A percentile compares a stretch with the other conserved stretches of the same genome.
phyloP scores from a whole-genome alignment of 2,797 vertebrate genomes.

The Tachyglossus aculeatus region DNA sequence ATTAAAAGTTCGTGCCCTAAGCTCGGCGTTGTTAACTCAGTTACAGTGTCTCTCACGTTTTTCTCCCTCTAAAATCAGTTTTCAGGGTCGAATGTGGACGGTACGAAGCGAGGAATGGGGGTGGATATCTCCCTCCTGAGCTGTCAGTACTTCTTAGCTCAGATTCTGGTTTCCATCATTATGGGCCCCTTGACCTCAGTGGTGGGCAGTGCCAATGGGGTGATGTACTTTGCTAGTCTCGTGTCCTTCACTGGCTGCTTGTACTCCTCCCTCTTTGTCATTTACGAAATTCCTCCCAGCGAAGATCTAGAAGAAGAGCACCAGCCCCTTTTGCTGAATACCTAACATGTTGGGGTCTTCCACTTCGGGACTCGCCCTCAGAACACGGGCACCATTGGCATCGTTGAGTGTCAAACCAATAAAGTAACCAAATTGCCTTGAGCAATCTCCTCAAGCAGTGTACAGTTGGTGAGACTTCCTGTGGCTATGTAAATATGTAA shows the following conservation, averaged over 20 bases:
- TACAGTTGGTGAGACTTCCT: neutral
- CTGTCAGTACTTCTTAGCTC: conserved; percentile 98
- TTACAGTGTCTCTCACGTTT: neutral
- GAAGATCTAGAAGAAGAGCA: conserved; percentile 86
- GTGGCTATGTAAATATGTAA: conserved; percentile 14
- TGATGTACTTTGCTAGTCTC: conserved; percentile 98
- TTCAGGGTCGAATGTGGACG: conserved; percentile 84
- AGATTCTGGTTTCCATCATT: conserved; percentile 93
- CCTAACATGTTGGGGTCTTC: neutral
- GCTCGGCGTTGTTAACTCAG: neutral
- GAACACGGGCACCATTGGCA: neutral
- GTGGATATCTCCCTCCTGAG: conserved; percentile 98
- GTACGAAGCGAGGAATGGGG: conserved; percentile 91
- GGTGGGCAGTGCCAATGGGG: conserved; percentile 94
- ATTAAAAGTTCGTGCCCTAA: neutral
- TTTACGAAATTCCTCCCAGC: conserved; percentile 87
- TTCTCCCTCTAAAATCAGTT: conserved; percentile 77
- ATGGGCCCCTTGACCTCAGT: conserved; percentile 95
- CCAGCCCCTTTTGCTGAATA: conserved; percentile 86
- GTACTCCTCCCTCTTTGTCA: conserved; percentile 95
- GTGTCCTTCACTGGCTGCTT: conserved; percentile 95
- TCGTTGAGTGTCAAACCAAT: neutral
- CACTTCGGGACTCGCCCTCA: neutral
- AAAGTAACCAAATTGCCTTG: neutral
- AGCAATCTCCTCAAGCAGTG: neutral